Percentiles rank a stretch among this genome's conserved stretches.
Conservation (phyloP, 37 sponge, comb jelly and placozoan species). For the Bolinopsis microptera region DNA sequence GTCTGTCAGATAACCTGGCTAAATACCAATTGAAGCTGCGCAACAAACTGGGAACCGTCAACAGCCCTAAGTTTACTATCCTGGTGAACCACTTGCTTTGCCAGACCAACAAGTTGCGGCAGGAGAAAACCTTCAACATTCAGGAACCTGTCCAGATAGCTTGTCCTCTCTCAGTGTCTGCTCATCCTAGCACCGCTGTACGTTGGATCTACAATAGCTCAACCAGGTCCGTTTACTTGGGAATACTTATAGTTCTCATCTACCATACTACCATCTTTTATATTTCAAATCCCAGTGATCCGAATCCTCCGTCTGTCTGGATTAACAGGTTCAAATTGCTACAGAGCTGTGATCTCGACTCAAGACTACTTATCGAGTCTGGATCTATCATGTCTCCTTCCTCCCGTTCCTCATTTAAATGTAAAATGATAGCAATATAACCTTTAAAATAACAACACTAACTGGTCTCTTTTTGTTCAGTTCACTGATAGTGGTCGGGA, state of each 20-base stretch:
- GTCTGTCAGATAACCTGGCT: neutral
- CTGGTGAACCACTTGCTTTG: constrained; percentile 51
- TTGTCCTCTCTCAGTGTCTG: neutral
- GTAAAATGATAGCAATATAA: too few relatives aligned
- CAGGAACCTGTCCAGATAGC: constrained; percentile 64
- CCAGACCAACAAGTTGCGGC: neutral
- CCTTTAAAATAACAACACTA: too few relatives aligned
- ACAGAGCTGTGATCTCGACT: too few relatives aligned
- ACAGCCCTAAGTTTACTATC: constrained; percentile 44
- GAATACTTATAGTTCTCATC: too few relatives aligned
- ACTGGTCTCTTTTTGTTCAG: too few relatives aligned
- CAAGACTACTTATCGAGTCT: too few relatives aligned
- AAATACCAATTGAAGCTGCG: neutral
- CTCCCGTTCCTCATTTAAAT: too few relatives aligned
- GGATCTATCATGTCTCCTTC: too few relatives aligned
- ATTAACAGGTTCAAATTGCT: too few relatives aligned
- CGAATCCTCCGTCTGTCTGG: too few relatives aligned
- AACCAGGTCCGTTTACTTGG: neutral
- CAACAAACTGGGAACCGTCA: constrained; percentile 10
- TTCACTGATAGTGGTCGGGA: neutral
- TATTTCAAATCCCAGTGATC: too few relatives aligned
- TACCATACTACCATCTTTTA: too few relatives aligned
- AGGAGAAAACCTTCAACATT: constrained; percentile 34
- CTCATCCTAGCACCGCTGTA: neutral
- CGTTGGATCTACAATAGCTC: constrained; percentile 16